Base-by-base conservation (phyloP, 2,113 vertebrate genomes). In the Oophaga pumilio region DNA sequence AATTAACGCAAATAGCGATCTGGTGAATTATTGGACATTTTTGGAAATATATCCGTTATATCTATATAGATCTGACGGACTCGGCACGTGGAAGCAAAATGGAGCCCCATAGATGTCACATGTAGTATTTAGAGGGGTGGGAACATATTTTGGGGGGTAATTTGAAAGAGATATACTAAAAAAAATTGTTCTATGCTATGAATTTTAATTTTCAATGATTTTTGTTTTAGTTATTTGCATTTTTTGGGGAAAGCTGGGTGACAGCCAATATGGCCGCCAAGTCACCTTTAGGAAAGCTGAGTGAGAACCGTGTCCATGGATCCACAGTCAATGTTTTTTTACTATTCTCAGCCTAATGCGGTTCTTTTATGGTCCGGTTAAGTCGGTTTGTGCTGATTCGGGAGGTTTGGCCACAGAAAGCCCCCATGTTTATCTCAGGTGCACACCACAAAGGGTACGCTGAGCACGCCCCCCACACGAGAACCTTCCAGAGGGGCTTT, bases 401-500 rank as follows among this genome's bases (percentile, higher is more conserved):
- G 82, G 8, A 56, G 82, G 53, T 4, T 50, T 66, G 60, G 17
- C 18, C 1, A 0, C 62, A 82, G 60, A 68, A 82, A 24, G 60
- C 53, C 24, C 33, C 77, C 50, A 14, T 59, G 77, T 80, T 60
- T 85, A 66, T 77, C 28, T 52, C 73, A 77, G 84, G 71, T 77
- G 53, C 57, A 24, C 71, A 59, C 73, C 50, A 84, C 84, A 77
- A 85, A 77, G 28, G 22, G 22, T 85, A 26, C 66, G 73, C 73
- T 28, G 14, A 64, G 73, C 84, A 53, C 60, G 69, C 69, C 13
- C 9, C 74, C 56, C 56, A 28, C 28, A 60, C 28, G 15, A 62
- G 71, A 86, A 86, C 22, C n/a, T 12, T 86, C 84, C 84, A 85
- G 84, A 85, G 56, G 22, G 84, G 33, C 69, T 20, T 60, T 17